Evolutionary conservation across 2,113 vertebrate species (phyloP), one percentile per base, ranked within the genome.

Genomic region (Mormyrus iriodes): DNA sequence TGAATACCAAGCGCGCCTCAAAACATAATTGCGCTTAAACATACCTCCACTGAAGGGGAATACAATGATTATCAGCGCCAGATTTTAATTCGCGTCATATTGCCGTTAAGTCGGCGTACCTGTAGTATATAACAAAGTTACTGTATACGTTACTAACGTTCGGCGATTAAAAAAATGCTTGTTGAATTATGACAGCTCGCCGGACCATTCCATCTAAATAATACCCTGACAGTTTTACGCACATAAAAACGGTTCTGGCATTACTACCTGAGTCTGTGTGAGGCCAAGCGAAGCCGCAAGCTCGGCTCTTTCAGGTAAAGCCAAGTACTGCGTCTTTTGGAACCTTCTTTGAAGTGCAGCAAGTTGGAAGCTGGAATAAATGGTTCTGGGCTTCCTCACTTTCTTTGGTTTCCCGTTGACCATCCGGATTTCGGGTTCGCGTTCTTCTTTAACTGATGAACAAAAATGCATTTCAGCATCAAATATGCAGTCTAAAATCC

Each of bases 321-420:
- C 98, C 96, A 99, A 94, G 93, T 99, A 99, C 89, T 99, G 98
- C 42, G 98, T 99, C 95, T 99, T 99, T 92, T 99, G 98, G 94
- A 99, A 99, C 88, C 98, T 96, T 89, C 98, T 94, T 90, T 98
- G 98, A 89, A 99, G 95, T 88, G 98, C 98, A 1, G 98, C 98
- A 95, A 99, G 95, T 92, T 99, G 98, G 95, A 99, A 99, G 90
- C 98, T 99, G 92, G 98, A 99, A 92, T 99, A 99, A 95, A 99
- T 99, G 89, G 98, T 99, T 83, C 98, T 95, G 51, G 98, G 98
- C 94, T 99, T 99, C 90, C 98, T 95, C 89, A 99, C 97, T 95
- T 99, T 99, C 96, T 99, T 99, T 95, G 98, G 97, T 94, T 99
- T 99, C 87, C 98, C 98, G 91, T 99, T 99, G 76, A 99, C 98